Evolutionary conservation across 2,113 vertebrate genomes (phyloP), one percentile per base, ranked within the genome.

Genomic region (Albula glossodonta): DNA sequence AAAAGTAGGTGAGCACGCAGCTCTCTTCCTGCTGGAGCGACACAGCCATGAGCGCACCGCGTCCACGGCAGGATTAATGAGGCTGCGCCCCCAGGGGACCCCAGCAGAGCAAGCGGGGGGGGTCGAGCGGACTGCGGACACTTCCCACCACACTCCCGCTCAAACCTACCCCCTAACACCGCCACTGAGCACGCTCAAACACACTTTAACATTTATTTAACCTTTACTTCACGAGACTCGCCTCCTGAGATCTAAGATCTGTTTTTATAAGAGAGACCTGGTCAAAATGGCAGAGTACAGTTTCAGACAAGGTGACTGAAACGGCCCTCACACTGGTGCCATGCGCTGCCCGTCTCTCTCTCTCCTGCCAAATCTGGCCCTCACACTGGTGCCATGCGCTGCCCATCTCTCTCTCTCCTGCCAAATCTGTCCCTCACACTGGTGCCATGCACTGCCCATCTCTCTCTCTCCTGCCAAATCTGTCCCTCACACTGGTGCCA

Each of bases 391-490:
- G 0, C 31, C 31, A 41, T 41, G 31, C 31, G 31, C 31, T 41
- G 31, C 31, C 31, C 31, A 1, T 41, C 31, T 41, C 31, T 41
- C 31, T 41, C 31, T 0, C 31, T 41, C 31, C 31, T 41, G 31
- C 31, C 31, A 41, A 41, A 41, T 41, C 31, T 1, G 31, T 0
- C 31, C 31, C 31, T 41, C 31, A 41, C 31, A 41, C 31, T 41
- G 31, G 31, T 93, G 93, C 89, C 93, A 92, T 87, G 82, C 92
- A 90, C 90, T 91, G 92, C 87, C 90, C 70, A 63, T 90, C 91
- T 94, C 89, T 87, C 81, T 77, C 80, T 81, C 92, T 91, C 92
- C 91, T 91, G 93, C 93, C 87, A 86, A 88, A 93, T 93, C 93
- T 92, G 89, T 87, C 92, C 93, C 92, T 92, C 86, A 66, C n/a